Percentiles rank a stretch among this genome's conserved stretches.
These are phyloP conservation scores for Buathra laborator DNA, from an alignment of 2,888 invertebrate genomes.

Conservation along the genomic window DNA sequence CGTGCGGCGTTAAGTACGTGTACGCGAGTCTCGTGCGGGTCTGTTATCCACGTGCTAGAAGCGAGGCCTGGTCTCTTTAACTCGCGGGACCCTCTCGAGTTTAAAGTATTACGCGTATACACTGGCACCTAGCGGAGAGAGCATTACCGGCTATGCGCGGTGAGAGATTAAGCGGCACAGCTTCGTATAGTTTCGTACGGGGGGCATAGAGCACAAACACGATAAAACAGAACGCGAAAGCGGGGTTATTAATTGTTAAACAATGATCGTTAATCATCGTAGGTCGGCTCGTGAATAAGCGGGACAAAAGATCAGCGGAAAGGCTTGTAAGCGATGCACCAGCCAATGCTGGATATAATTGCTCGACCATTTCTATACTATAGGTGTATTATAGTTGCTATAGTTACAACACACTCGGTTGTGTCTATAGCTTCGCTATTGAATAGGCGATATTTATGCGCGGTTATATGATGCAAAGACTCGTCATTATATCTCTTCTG, in stretches of 20 bases:
- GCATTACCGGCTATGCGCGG: constrained; percentile 8
- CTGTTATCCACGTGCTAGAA: constrained; percentile 48
- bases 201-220: constrained; percentile 40
- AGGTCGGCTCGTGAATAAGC: constrained; percentile 27
- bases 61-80: constrained; percentile 35
- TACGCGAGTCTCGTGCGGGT: constrained; percentile 27
- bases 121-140: constrained; percentile 33
- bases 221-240: constrained; percentile 62
- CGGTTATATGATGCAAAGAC: constrained; percentile 62
- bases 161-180: constrained; percentile 59
- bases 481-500: constrained; percentile 61
- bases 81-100: constrained; percentile 47
- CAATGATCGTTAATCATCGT: constrained; percentile 73
- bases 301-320: constrained; percentile 27
- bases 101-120: constrained; percentile 54
- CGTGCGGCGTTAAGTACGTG: constrained; percentile 57
- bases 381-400: not conserved
- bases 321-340: constrained; percentile 53
- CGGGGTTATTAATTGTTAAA: constrained; percentile 72
- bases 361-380: constrained; percentile 53
- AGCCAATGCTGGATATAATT: constrained; percentile 55
- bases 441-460: constrained; percentile 68
- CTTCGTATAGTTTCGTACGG: constrained; percentile 20
- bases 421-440: constrained; percentile 49
- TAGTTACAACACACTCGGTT: constrained; percentile 47